A percentile compares a stretch with the other conserved stretches of the same genome.
Evolutionary conservation across 2,797 vertebrate species (phyloP).

Genomic region (Cyclura pinguis): DNA sequence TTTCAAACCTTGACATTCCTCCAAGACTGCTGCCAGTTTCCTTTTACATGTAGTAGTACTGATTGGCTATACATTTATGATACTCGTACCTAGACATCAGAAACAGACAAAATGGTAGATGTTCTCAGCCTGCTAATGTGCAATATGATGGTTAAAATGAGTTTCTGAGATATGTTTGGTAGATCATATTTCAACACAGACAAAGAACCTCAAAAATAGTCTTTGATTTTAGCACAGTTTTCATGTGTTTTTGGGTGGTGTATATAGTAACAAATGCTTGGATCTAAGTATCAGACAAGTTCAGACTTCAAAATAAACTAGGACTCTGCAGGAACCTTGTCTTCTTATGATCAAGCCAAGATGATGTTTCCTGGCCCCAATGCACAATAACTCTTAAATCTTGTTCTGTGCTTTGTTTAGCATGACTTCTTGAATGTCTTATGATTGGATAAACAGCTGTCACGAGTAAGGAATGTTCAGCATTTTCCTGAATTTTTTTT

Average conservation of each 20-base stretch:
- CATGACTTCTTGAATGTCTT: slow-evolving; percentile 26
- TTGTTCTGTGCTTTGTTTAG: neutral
- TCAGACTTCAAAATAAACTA: neutral
- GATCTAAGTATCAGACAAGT: slow-evolving; percentile 26
- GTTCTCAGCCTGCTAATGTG: slow-evolving; percentile 23
- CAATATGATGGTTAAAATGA: slow-evolving; percentile 12
- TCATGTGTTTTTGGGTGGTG: neutral
- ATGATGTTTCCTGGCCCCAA: neutral
- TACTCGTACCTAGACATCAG: neutral
- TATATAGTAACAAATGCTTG: neutral
- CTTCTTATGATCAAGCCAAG: neutral
- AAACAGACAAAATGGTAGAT: neutral
- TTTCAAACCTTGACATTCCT: neutral
- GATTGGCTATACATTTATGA: neutral
- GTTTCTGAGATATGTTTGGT: neutral
- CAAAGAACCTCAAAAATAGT: neutral
- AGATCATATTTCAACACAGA: slow-evolving; percentile 19
- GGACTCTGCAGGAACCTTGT: neutral
- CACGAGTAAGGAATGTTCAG: slow-evolving; percentile 24
- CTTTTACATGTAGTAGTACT: neutral
- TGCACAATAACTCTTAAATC: too few species aligned
- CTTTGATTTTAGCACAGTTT: neutral
- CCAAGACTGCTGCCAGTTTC: neutral
- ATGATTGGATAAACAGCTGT: slow-evolving; percentile 46
- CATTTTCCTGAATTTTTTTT: slow-evolving; percentile 26